These are phyloP conservation scores for Xestia sexstrigata DNA, from an alignment of 2,888 invertebrate species.

Conservation along the genomic window DNA sequence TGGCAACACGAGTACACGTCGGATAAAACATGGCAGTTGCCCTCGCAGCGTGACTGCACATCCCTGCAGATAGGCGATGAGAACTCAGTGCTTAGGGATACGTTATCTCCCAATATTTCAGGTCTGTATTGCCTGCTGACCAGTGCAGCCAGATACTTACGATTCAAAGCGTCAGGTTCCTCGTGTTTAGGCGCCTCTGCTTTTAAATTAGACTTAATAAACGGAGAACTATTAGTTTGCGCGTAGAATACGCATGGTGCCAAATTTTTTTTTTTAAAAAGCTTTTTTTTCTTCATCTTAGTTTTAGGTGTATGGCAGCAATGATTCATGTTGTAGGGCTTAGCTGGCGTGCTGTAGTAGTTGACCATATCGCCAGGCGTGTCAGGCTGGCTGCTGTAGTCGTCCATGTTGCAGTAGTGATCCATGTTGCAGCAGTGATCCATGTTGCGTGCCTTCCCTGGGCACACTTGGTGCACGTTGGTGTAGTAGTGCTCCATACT, in stretches of 20 bases:
- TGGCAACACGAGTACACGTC: constrained; percentile 82
- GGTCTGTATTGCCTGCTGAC: constrained; percentile 78
- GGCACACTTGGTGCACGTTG: neutral
- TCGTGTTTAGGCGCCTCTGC: constrained; percentile 18
- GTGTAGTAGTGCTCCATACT: neutral
- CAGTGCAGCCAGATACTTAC: constrained; percentile 73
- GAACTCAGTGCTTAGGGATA: constrained; percentile 76
- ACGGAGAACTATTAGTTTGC: constrained; percentile 70
- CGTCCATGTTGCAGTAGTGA: neutral
- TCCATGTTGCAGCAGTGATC: neutral
- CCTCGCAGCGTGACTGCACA: constrained; percentile 37
- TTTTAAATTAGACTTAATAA: constrained; percentile 48
- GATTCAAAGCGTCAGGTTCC: constrained; percentile 39
- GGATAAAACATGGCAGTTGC: constrained; percentile 63
- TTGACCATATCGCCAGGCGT: neutral
- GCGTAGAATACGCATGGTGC: constrained; percentile 77
- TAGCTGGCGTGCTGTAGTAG: neutral
- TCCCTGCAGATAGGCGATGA: constrained; percentile 83
- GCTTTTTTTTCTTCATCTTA: constrained; percentile 69
- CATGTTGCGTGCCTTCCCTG: neutral
- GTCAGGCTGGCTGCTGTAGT: neutral
- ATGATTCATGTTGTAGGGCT: neutral
- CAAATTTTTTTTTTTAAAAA: constrained; percentile 60
- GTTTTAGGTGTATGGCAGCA: constrained; percentile 27
- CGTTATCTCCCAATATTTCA: constrained; percentile 67